Percentiles rank a stretch among this genome's conserved stretches.
Evolutionary conservation across 2,888 invertebrate species (phyloP).

Genomic region (Stenurella melanura): DNA sequence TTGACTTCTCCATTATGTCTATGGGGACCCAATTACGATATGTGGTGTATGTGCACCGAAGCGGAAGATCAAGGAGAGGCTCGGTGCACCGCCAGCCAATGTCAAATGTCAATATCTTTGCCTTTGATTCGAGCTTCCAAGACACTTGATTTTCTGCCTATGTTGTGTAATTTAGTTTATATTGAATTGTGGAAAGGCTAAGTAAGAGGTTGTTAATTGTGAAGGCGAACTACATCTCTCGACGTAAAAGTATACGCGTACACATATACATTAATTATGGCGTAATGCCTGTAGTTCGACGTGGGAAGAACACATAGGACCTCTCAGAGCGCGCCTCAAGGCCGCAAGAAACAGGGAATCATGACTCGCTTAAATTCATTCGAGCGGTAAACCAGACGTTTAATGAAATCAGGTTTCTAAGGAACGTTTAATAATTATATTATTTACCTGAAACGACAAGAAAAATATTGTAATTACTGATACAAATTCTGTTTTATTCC

Average conservation of each 20-base stretch:
- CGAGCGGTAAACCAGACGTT: neutral
- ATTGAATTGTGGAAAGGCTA: neutral
- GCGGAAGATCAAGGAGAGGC: constrained; percentile 36
- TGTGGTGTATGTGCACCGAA: constrained; percentile 38
- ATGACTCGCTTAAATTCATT: neutral
- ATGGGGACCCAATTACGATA: constrained; percentile 35
- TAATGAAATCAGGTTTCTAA: neutral
- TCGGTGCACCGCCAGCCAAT: constrained; percentile 15
- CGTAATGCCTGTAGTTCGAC: neutral
- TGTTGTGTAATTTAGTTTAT: constrained; percentile 18
- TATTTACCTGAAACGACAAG: neutral
- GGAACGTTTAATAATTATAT: neutral
- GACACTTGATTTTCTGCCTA: constrained; percentile 29
- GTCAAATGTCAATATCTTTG: constrained; percentile 43
- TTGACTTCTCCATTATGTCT: constrained; percentile 22
- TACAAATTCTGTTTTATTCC: no score
- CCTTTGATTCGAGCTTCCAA: constrained; percentile 41
- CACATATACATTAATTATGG: neutral
- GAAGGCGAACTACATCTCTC: neutral
- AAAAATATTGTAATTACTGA: no score
- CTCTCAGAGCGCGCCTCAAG: neutral
- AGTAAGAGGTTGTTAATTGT: constrained; percentile 1
- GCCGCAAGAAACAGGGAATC: neutral
- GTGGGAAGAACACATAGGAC: constrained; percentile 2
- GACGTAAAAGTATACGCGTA: neutral